Conservation (phyloP, 2,113 vertebrate genomes). For the Oriolus oriolus region DNA sequence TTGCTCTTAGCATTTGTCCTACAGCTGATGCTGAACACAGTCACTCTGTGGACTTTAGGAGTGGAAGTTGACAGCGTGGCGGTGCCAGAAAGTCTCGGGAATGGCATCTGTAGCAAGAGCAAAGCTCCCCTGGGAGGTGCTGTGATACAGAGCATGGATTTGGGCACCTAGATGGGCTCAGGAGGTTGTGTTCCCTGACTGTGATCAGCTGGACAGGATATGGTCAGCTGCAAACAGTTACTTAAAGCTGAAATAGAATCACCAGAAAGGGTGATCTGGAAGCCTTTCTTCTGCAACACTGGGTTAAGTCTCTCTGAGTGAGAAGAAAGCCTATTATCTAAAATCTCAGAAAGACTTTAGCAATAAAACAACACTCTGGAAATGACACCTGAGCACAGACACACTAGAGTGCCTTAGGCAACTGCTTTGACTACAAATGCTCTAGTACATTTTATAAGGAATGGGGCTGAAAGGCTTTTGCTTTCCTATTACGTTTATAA, state of each 20-base stretch:
- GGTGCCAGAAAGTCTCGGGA: background rate
- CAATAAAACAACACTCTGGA: background rate
- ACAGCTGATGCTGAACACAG: background rate
- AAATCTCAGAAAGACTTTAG: background rate
- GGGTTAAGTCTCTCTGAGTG: background rate
- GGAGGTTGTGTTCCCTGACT: constrained; percentile 33
- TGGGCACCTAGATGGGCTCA: background rate
- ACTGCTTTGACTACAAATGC: background rate
- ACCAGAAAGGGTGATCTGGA: constrained; percentile 24
- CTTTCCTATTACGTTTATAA: background rate
- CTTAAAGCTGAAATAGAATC: constrained; percentile 33
- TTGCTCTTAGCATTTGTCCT: background rate
- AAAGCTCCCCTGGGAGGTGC: background rate
- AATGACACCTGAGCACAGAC: background rate
- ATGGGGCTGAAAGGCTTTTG: background rate
- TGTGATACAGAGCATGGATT: background rate
- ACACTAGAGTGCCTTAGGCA: background rate
- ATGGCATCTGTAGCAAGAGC: background rate
- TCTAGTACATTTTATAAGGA: background rate
- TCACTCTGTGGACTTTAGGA: background rate
- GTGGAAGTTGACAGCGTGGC: background rate
- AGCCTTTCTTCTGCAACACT: constrained; percentile 23
- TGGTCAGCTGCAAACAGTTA: constrained; percentile 34
- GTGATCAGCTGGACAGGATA: constrained; percentile 14
- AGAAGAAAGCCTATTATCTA: background rate